Base-by-base conservation (phyloP, 64 coral and sea anemone genomes). In the Dendrophyllia cribrosa region DNA sequence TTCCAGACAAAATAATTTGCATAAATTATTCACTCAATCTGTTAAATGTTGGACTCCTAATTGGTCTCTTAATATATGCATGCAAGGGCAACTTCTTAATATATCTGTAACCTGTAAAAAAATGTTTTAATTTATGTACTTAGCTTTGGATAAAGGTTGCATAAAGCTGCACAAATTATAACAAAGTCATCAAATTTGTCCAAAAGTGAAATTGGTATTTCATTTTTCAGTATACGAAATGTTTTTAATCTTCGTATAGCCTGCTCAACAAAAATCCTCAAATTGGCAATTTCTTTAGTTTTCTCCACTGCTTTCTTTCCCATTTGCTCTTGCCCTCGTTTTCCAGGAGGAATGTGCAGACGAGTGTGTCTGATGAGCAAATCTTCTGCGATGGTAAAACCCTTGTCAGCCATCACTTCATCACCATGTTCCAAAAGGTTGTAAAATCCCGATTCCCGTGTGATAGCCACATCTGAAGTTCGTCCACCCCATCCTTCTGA, bases 141-240 rank as follows among this genome's bases (percentile, higher is more conserved):
- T 26, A 87, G 61, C 65, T 70, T 70, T 71, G 64, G 64, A 53
- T 87, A 87, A 24, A 87, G 51, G 62, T 87, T 87, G 69, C 84
- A 87, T 43, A 75, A 75, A 10, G 70, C 70, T 25, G 53, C 70
- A 45, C 86, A 75, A 13, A 88, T 88, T 20, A 51, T 56, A 59
- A 88, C 70, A 88, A 88, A 74, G 58, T 88, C 70, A 75, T 88
- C 86, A 60, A 88, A 75, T 26, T 88, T 88, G 58, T 75, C 71
- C 43, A 88, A 75, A 14, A 88, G 71, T 76, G 44, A 76, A 16
- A 76, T 88, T 45, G 86, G 86, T 12, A 88, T 26, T 88, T 47
- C 72, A 75, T 75, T 25, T n/a, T 75, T 75, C 13, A 75, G 4
- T 43, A 75, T 12, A 4, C 25, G 7, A 19, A 75, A 75, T 75